Conservation (phyloP, 1,140 invertebrate species). For the Zaprionus capensis region DNA sequence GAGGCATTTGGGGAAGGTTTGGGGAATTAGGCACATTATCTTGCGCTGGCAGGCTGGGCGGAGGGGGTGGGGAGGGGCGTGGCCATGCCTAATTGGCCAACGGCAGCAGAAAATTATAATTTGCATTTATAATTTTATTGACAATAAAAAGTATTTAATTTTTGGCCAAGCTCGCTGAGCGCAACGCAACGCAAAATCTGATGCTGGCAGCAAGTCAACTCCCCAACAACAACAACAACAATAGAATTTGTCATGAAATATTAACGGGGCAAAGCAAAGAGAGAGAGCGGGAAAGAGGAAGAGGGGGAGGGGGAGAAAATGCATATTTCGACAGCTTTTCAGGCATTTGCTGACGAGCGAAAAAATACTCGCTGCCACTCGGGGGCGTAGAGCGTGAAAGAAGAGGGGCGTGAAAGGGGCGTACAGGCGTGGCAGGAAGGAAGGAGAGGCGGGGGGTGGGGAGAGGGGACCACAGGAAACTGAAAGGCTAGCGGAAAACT, state of each 20-base stretch:
- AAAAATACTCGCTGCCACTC: constrained; percentile 20
- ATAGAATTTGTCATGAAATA: constrained; percentile 69
- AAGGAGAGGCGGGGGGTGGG: not conserved
- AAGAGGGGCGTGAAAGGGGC: constrained; percentile 13
- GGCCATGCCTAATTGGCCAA: constrained; percentile 66
- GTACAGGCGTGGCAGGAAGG: not conserved
- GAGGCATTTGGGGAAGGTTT: constrained; percentile 12
- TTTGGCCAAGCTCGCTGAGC: constrained; percentile 58
- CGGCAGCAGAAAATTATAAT: constrained; percentile 81
- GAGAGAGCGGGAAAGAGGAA: not conserved
- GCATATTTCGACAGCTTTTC: constrained; percentile 81
- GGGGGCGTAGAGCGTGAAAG: not conserved
- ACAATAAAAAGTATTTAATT: constrained; percentile 83
- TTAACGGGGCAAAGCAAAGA: constrained; percentile 45
- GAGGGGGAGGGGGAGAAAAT: constrained; percentile 47
- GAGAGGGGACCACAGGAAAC: constrained; percentile 23
- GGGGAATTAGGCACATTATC: constrained; percentile 62
- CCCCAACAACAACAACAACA: constrained; percentile 39
- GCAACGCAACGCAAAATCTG: constrained; percentile 45
- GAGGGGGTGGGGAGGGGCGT: constrained; percentile 16
- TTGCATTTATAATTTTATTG: constrained; percentile 83
- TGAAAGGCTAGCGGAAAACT: constrained; percentile 80
- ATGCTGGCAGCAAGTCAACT: constrained; percentile 52
- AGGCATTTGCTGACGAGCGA: constrained; percentile 69
- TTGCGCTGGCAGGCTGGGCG: constrained; percentile 31